Evolutionary conservation across 2,113 vertebrate genomes (phyloP).

Genomic region (Oncorhynchus nerka): DNA sequence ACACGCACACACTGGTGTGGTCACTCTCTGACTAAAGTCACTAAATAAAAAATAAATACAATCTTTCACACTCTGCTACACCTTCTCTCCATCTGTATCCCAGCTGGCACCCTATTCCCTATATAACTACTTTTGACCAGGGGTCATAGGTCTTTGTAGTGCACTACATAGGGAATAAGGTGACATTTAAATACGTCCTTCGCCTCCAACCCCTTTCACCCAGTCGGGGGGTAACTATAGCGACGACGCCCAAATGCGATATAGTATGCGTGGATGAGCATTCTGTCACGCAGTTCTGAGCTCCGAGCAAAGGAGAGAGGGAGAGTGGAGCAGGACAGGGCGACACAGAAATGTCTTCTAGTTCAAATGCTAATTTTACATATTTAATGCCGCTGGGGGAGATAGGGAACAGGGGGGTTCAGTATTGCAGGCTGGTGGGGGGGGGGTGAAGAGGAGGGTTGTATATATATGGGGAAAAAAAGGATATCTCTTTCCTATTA

Average conservation of each 20-base stretch:
- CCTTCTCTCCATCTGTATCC: slow-evolving; percentile 58
- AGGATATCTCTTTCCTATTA: slow-evolving; percentile 10
- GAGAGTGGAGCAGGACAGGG: slow-evolving; percentile 20
- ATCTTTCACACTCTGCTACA: slow-evolving; percentile 62
- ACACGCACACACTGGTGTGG: slow-evolving; percentile 34
- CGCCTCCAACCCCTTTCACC: slow-evolving; percentile 27
- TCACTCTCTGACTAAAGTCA: slow-evolving; percentile 65
- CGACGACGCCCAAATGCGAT: slow-evolving; percentile 82
- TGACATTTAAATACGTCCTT: too few species aligned
- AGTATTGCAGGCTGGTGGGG: slow-evolving; percentile 44
- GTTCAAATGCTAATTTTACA: slow-evolving; percentile 80
- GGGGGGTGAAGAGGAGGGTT: slow-evolving; percentile 18
- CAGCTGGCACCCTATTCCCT: too few species aligned
- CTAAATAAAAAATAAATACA: slow-evolving; percentile 67
- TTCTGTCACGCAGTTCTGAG: slow-evolving; percentile 71
- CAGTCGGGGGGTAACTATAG: slow-evolving; percentile 74
- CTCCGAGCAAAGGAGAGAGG: slow-evolving; percentile 28
- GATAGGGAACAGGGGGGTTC: slow-evolving; percentile 10
- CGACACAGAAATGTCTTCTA: slow-evolving; percentile 70
- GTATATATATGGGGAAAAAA: too few species aligned
- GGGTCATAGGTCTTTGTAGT: too few species aligned
- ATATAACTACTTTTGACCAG: too few species aligned
- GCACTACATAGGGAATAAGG: too few species aligned
- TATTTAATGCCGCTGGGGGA: slow-evolving; percentile 71
- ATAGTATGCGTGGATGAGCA: slow-evolving; percentile 83